phyloP scores from a whole-genome alignment of 2,888 invertebrate genomes.

The Xylota segnis region DNA sequence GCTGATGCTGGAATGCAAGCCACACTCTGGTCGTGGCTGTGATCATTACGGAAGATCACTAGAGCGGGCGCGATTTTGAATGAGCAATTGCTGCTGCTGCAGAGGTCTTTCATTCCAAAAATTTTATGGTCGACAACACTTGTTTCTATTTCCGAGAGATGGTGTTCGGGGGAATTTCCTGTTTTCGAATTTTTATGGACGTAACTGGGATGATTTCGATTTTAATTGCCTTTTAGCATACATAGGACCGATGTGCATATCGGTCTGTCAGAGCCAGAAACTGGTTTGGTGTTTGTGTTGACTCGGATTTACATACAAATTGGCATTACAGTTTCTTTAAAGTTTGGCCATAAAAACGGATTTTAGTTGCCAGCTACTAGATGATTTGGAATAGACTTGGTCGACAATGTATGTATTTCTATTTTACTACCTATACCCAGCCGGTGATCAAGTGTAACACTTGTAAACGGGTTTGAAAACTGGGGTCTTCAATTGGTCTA shows the following conservation, averaged over 20 bases:
- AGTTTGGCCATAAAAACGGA: slow-evolving; percentile 22
- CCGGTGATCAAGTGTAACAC: slow-evolving; percentile 10
- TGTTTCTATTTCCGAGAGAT: not conserved
- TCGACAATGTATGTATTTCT: not conserved
- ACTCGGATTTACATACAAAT: slow-evolving; percentile 31
- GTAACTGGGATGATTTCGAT: slow-evolving; percentile 6
- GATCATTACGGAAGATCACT: slow-evolving; percentile 32
- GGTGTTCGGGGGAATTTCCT: slow-evolving; percentile 6
- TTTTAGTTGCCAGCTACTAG: not conserved
- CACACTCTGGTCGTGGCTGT: too few relatives aligned
- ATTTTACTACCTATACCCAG: too few relatives aligned
- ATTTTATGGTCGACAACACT: not conserved
- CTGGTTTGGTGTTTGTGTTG: slow-evolving; percentile 29
- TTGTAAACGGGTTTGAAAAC: slow-evolving; percentile 3
- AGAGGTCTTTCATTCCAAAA: slow-evolving; percentile 19
- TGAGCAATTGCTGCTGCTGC: slow-evolving; percentile 37
- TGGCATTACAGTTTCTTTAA: slow-evolving; percentile 22
- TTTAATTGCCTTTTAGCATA: slow-evolving; percentile 20
- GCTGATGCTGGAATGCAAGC: not conserved
- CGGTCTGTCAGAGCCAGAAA: not conserved
- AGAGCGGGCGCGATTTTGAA: not conserved
- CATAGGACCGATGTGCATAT: not conserved
- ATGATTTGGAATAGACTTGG: not conserved
- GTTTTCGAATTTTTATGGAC: not conserved
- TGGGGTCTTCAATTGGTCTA: too few relatives aligned